Evolutionary conservation across 1,140 invertebrate genomes (phyloP).

Genomic region (Calephelis nemesis): DNA sequence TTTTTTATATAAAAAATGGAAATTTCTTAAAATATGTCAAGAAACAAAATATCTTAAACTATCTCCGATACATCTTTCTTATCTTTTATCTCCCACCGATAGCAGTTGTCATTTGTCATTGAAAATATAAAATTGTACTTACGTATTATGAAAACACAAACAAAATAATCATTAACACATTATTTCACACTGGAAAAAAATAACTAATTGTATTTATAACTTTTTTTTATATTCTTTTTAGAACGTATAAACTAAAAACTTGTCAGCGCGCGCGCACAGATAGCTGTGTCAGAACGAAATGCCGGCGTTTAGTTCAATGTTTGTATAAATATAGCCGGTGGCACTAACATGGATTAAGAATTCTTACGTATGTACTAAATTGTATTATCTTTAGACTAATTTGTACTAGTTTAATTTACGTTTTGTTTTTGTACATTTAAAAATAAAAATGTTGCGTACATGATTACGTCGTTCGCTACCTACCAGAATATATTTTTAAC

Average conservation of each 20-base stretch:
- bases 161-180: slow-evolving; percentile 6
- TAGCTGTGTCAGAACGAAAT: not conserved
- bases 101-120: not conserved
- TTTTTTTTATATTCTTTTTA: not conserved
- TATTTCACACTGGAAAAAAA: not conserved
- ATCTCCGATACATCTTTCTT: not conserved
- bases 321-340: slow-evolving; percentile 4
- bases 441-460: too few relatives aligned
- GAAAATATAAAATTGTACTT: slow-evolving; percentile 1
- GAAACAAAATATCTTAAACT: not conserved
- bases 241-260: not conserved
- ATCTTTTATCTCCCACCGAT: not conserved
- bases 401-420: too few relatives aligned
- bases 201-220: not conserved
- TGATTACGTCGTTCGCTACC: too few relatives aligned
- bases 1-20: too few relatives aligned
- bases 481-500: too few relatives aligned
- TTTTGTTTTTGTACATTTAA: too few relatives aligned
- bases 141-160: slow-evolving; percentile 2
- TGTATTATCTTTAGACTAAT: too few relatives aligned
- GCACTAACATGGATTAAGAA: not conserved
- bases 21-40: too few relatives aligned
- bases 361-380: not conserved
- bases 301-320: slow-evolving; percentile 3
- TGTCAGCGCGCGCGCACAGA: slow-evolving; percentile 1